Evolutionary conservation across 2,797 vertebrate species (phyloP), one percentile per base, ranked within the genome.

Genomic region (Labroides dimidiatus): DNA sequence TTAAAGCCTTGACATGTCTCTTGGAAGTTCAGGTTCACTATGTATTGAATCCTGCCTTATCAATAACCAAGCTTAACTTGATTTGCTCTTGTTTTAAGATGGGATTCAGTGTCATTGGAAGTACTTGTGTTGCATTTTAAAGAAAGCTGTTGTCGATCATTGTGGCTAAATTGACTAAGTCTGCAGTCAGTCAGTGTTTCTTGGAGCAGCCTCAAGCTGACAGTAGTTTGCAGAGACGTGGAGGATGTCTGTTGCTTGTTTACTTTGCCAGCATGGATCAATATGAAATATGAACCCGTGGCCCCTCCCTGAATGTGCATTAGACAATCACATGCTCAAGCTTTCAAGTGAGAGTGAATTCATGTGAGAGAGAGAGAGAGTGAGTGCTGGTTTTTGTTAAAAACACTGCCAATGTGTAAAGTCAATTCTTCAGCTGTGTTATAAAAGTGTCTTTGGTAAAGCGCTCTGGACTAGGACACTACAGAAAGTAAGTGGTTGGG

Each of bases 251-350:
- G 53, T 37, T 44, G 47, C 15, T 43, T 58, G 45, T 85, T 83
- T 61, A 65, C 48, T 7, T 23, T 68, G 73, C 53, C 45, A 49
- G 16, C 16, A 20, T 66, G 70, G 82, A 90, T 91, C 92, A 70
- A 89, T 92, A 77, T 67, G 84, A 80, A 89, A 90, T 53, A 33
- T 80, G 81, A 92, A 78, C 36, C 65, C 6, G 10, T 14, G 56
- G 48, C 57, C 57, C 33, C 55, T 70, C 44, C 76, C 54, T 83
- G 61, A 72, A 47, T 55, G 60, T 87, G 62, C 84, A 88, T 86
- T 89, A 88, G 77, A 64, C 23, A 15, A 42, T 68, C 72, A 52
- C 64, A 78, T 81, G 69, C 44, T 72, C 1, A 10, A 63, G 64
- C 42, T 82, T 76, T 75, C 21, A 54, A 58, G 24, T 59, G 36